These are phyloP conservation scores for Plagiodera versicolora DNA, from an alignment of 2,888 invertebrate species.

Conservation along the genomic window DNA sequence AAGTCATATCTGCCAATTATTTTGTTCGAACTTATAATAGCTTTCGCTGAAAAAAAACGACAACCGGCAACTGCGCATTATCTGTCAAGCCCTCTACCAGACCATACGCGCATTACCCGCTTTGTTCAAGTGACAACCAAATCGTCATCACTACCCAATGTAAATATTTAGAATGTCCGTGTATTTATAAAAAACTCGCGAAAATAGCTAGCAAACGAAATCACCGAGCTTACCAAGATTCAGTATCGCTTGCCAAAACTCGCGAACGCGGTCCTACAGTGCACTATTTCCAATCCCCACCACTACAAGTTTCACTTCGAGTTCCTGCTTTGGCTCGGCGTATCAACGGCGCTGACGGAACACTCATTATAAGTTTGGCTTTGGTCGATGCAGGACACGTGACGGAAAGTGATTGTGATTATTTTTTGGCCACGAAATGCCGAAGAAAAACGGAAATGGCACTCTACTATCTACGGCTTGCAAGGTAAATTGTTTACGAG, in stretches of 20 bases:
- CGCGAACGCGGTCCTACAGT: not conserved
- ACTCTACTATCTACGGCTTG: slow-evolving; percentile 43
- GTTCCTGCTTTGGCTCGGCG: not conserved
- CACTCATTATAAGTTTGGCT: slow-evolving; percentile 26
- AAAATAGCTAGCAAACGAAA: not conserved
- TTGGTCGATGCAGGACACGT: slow-evolving; percentile 27
- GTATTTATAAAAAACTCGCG: not conserved
- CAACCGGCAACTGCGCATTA: no score
- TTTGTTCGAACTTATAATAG: no score
- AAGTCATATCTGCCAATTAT: no score
- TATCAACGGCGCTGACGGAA: not conserved
- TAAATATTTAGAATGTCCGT: not conserved
- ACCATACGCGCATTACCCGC: no score
- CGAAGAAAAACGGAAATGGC: slow-evolving; percentile 40
- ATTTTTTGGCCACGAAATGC: slow-evolving; percentile 40
- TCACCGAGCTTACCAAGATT: no score
- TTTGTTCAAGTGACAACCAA: not conserved
- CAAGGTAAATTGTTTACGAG: slow-evolving; percentile 42
- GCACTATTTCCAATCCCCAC: not conserved
- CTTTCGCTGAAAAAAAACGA: no score
- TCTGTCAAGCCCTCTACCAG: no score
- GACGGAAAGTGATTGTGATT: slow-evolving; percentile 27
- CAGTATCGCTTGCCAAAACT: not conserved
- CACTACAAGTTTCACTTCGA: not conserved
- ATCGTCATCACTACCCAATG: not conserved